Percentiles rank a stretch among this genome's conserved stretches.
phyloP scores from a whole-genome alignment of 2,797 vertebrate genomes.

The Heliangelus exortis region DNA sequence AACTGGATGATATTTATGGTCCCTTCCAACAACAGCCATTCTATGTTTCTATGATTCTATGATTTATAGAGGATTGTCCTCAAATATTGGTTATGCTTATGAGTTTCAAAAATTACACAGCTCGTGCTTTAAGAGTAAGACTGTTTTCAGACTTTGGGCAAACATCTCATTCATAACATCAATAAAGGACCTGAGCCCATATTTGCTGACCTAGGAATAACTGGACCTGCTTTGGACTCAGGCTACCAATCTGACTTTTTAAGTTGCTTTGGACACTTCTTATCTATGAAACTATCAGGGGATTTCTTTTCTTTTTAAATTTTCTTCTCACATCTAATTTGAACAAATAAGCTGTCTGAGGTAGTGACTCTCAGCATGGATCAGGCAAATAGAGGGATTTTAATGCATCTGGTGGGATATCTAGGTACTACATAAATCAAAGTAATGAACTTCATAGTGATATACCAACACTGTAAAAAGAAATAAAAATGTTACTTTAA shows the following conservation, averaged over 20 bases:
- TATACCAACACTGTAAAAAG: neutral
- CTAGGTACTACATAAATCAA: neutral
- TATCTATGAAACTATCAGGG: neutral
- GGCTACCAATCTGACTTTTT: neutral
- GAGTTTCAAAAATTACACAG: neutral
- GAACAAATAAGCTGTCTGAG: neutral
- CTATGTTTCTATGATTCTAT: neutral
- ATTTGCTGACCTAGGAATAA: neutral
- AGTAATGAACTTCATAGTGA: neutral
- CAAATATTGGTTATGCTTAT: neutral
- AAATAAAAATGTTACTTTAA: neutral
- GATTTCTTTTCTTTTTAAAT: neutral
- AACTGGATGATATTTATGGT: too few relatives aligned
- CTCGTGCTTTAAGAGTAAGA: neutral
- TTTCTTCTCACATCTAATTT: neutral
- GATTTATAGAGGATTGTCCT: neutral
- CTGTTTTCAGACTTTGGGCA: neutral
- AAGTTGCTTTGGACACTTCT: neutral
- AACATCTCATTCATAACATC: neutral
- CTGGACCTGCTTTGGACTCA: neutral
- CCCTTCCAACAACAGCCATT: neutral
- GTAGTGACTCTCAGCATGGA: neutral
- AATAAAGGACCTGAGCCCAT: neutral
- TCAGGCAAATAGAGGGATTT: neutral
- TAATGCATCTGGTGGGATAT: neutral